phyloP scores from a whole-genome alignment of 2,113 vertebrate species.

The Vulpes vulpes region DNA sequence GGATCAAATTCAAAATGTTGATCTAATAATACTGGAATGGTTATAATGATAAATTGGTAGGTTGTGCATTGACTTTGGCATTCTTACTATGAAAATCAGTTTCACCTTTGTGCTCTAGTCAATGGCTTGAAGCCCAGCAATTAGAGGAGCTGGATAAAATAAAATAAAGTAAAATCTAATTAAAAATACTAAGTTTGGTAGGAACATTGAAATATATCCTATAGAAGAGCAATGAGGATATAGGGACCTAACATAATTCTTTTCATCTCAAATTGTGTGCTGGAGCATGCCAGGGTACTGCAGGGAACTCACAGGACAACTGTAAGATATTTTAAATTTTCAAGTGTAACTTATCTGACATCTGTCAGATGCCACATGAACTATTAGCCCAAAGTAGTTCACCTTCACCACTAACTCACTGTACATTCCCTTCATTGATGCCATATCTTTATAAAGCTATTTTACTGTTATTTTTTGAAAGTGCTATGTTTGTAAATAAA shows the following conservation, averaged over 20 bases:
- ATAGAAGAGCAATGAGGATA: neutral
- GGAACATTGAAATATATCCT: neutral
- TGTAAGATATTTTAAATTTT: neutral
- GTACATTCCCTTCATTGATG: neutral
- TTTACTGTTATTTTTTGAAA: neutral
- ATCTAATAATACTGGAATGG: neutral
- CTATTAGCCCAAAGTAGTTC: neutral
- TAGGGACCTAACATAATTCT: neutral
- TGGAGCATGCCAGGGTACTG: neutral
- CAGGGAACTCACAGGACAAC: neutral
- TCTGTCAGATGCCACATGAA: neutral
- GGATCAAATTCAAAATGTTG: conserved; percentile 1
- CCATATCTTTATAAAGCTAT: neutral
- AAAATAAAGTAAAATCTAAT: conserved; percentile 36
- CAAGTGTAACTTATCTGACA: neutral
- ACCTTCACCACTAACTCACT: neutral
- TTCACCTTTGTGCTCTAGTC: neutral
- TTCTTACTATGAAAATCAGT: neutral
- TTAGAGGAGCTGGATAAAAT: neutral
- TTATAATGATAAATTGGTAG: neutral
- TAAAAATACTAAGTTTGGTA: conserved; percentile 17
- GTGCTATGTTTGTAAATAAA: neutral
- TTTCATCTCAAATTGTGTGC: neutral
- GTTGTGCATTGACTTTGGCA: neutral
- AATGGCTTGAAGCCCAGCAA: neutral